A percentile compares a stretch with the other conserved stretches of the same genome.
Conservation (phyloP, 2,888 invertebrate species). For the Prosapia bicincta region DNA sequence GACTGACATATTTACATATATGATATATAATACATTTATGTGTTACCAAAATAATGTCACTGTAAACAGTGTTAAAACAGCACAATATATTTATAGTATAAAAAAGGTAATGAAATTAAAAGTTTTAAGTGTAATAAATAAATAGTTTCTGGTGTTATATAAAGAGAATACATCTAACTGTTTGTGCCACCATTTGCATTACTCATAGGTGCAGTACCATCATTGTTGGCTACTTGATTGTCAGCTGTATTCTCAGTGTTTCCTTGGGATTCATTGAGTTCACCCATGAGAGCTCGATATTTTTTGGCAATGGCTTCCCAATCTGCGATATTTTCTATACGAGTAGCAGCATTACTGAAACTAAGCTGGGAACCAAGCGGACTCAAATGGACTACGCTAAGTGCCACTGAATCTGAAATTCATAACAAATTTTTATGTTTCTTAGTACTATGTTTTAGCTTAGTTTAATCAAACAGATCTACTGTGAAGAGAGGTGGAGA, state of each 20-base stretch:
- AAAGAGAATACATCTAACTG: neutral
- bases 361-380: slow-evolving; percentile 82
- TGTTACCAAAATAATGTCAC: neutral
- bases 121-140: neutral
- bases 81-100: neutral
- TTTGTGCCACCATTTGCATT: neutral
- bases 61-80: neutral
- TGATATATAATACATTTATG: neutral
- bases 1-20: neutral
- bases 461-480: no score
- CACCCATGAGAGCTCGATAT: slow-evolving; percentile 71
- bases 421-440: no score
- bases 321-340: slow-evolving; percentile 86
- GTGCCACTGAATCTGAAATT: slow-evolving; percentile 62
- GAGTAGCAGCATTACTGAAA: slow-evolving; percentile 65
- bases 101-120: neutral
- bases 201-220: neutral
- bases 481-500: no score
- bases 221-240: neutral
- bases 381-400: slow-evolving; percentile 77
- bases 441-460: no score
- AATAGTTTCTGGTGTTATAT: no score
- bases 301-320: slow-evolving; percentile 90
- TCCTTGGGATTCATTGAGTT: slow-evolving; percentile 34
- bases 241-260: slow-evolving; percentile 10